phyloP scores from a whole-genome alignment of 2,113 vertebrate genomes.

The Prionailurus bengalensis region DNA sequence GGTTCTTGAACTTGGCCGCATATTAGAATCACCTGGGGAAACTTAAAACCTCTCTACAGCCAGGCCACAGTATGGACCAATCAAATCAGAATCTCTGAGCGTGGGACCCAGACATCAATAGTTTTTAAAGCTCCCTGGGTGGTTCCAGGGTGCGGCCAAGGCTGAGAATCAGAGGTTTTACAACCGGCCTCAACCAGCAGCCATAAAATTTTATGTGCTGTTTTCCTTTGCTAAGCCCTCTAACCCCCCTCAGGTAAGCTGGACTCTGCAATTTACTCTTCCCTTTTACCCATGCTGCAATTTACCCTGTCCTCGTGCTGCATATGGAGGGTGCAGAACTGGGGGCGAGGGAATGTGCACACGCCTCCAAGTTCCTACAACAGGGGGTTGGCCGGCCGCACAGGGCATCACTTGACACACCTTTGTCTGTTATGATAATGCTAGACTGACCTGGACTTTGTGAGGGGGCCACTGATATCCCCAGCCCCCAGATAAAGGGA shows the following conservation, averaged over 20 bases:
- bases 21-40: neutral
- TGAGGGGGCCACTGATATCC: neutral
- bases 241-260: neutral
- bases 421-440: neutral
- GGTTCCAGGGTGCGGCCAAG: neutral
- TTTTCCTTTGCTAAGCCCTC: neutral
- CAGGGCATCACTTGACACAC: fast-evolving
- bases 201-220: neutral
- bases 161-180: neutral
- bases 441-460: neutral
- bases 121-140: neutral
- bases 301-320: neutral
- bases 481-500: neutral
- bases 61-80: neutral
- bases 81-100: neutral
- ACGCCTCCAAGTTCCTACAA: fast-evolving
- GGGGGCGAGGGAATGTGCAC: neutral
- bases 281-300: neutral
- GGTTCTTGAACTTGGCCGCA: neutral
- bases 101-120: fast-evolving
- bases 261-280: neutral
- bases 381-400: fast-evolving
- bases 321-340: neutral
- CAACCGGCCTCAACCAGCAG: neutral
- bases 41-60: fast-evolving